Evolutionary conservation across 2,888 invertebrate species (phyloP).

Genomic region (Lysandra coridon): DNA sequence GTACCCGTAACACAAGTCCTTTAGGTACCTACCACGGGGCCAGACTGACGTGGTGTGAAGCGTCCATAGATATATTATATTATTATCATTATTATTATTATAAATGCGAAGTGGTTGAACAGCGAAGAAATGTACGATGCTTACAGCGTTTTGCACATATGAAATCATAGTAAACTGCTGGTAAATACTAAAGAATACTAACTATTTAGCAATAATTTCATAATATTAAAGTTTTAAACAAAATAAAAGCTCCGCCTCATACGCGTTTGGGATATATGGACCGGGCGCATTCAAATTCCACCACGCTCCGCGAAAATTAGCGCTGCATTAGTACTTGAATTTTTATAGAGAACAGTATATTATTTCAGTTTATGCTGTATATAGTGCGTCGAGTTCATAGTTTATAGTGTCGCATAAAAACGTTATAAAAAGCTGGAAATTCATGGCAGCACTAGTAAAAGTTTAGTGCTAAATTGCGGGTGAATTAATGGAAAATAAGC

Average conservation of each 20-base stretch:
- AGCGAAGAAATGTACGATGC: too few species aligned
- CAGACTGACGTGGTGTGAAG: too few species aligned
- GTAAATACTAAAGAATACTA: too few species aligned
- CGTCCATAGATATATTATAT: too few species aligned
- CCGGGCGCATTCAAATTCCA: neutral
- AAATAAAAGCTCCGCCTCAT: neutral
- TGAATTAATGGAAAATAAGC: neutral
- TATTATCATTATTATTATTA: too few species aligned
- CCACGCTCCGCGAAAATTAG: neutral
- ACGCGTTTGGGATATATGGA: neutral
- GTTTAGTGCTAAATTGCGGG: constrained; percentile 1
- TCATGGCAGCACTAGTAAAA: neutral
- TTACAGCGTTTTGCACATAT: too few species aligned
- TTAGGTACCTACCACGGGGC: too few species aligned
- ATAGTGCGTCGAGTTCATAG: neutral
- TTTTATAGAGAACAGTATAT: neutral
- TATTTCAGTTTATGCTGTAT: constrained; percentile 6
- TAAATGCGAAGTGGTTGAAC: too few species aligned
- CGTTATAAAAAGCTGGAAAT: neutral
- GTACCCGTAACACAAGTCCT: too few species aligned
- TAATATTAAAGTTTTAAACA: neutral
- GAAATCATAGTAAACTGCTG: too few species aligned
- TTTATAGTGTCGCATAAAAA: neutral
- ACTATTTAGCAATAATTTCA: too few species aligned
- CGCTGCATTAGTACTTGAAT: neutral